Conservation (phyloP, 2,113 vertebrate genomes). For the Tauraco erythrolophus region DNA sequence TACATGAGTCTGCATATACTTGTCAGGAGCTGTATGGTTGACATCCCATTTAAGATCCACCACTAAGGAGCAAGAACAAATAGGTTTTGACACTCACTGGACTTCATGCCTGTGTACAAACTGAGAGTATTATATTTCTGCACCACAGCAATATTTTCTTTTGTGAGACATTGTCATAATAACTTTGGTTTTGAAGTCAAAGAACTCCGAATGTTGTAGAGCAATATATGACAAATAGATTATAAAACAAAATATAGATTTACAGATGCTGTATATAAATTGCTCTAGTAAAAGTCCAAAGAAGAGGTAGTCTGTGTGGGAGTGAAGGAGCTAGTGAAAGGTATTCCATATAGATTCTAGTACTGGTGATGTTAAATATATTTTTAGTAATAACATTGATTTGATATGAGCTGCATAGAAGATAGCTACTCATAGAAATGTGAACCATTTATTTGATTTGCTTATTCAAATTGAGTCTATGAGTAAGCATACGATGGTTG, state of each 20-base stretch:
- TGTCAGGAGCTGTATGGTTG: not conserved
- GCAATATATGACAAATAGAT: not conserved
- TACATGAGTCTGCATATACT: not conserved
- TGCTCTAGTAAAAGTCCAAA: not conserved
- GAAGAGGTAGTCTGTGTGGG: not conserved
- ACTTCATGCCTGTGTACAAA: not conserved
- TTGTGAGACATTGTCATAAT: not conserved
- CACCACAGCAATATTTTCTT: not conserved
- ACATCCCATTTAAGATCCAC: not conserved
- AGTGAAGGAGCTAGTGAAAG: not conserved
- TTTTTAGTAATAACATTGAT: not conserved
- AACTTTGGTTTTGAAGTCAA: not conserved
- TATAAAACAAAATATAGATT: not conserved
- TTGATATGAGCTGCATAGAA: not conserved
- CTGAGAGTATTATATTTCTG: not conserved
- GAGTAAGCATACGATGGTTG: not conserved
- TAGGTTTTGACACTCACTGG: not conserved
- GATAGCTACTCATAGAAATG: not conserved
- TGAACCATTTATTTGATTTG: not conserved
- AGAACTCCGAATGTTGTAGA: not conserved
- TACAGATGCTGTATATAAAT: not conserved
- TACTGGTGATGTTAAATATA: not conserved
- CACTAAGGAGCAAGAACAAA: not conserved
- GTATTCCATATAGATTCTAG: not conserved
- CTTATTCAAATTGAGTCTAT: not conserved